These are phyloP conservation scores for Bagarius yarrelli DNA, from an alignment of 2,113 vertebrate genomes.

Conservation along the genomic window DNA sequence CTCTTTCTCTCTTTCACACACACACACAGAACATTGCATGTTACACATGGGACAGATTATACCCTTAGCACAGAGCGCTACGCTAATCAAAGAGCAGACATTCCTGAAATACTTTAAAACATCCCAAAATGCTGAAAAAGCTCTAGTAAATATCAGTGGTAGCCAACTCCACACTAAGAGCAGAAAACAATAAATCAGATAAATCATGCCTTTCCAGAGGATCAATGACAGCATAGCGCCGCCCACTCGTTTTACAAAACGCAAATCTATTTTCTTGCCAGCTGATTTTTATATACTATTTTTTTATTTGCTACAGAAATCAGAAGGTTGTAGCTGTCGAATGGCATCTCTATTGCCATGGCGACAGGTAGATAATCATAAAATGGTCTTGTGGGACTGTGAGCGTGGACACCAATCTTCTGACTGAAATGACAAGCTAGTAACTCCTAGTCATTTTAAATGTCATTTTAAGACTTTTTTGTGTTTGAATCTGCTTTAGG, in stretches of 20 bases:
- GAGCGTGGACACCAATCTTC: not conserved
- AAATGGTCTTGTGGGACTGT: not conserved
- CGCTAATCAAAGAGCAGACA: slow-evolving; percentile 3
- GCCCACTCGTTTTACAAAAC: not conserved
- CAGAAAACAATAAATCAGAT: not conserved
- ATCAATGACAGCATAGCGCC: not conserved
- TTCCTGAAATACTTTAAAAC: not conserved
- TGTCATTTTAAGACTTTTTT: no score
- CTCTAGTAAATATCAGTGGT: not conserved
- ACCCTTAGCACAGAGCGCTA: not conserved
- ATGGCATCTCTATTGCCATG: not conserved
- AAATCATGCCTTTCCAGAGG: not conserved
- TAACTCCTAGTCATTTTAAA: no score
- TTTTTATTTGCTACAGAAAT: not conserved
- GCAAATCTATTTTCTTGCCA: not conserved
- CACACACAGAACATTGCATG: not conserved
- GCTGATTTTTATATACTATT: not conserved
- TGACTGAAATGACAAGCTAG: not conserved
- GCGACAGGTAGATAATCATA: not conserved
- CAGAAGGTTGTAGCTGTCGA: not conserved
- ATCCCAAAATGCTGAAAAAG: no score
- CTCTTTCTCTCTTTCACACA: not conserved
- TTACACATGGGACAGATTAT: not conserved
- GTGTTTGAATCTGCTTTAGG: no score
- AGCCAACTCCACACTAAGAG: not conserved